These are phyloP conservation scores for Pygmarrhopalites habei DNA, from an alignment of 1,140 invertebrate genomes.

Conservation along the genomic window DNA sequence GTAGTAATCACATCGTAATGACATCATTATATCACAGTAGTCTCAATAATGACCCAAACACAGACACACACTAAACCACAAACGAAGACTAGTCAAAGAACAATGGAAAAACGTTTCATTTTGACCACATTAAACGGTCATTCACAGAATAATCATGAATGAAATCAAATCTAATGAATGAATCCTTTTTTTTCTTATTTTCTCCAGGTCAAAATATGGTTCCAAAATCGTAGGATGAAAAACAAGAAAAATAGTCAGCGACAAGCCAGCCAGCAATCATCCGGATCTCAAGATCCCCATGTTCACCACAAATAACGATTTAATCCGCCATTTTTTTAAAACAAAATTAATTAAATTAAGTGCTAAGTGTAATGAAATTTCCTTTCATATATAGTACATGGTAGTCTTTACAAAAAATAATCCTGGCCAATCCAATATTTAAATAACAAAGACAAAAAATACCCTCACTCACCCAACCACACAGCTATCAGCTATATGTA, in stretches of 20 bases:
- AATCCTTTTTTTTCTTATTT: background rate
- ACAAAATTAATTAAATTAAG: too few species aligned
- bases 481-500: too few species aligned
- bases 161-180: background rate
- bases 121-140: background rate
- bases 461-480: too few species aligned
- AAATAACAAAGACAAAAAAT: too few species aligned
- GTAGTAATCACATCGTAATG: too few species aligned
- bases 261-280: conserved; percentile 65
- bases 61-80: background rate
- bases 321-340: too few species aligned
- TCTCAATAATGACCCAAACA: background rate
- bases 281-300: conserved; percentile 59
- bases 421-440: too few species aligned
- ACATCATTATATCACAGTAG: background rate
- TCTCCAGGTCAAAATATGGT: conserved; percentile 69
- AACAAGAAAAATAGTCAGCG: conserved; percentile 95
- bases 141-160: background rate
- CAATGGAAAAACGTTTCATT: background rate
- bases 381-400: too few species aligned
- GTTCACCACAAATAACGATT: conserved; percentile 33
- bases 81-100: background rate
- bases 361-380: too few species aligned
- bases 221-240: conserved; percentile 98
- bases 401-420: too few species aligned